Evolutionary conservation across 30 jellyfish, hydroid and myxozoan genomes (phyloP).

Genomic region (Cassiopea xamachana): DNA sequence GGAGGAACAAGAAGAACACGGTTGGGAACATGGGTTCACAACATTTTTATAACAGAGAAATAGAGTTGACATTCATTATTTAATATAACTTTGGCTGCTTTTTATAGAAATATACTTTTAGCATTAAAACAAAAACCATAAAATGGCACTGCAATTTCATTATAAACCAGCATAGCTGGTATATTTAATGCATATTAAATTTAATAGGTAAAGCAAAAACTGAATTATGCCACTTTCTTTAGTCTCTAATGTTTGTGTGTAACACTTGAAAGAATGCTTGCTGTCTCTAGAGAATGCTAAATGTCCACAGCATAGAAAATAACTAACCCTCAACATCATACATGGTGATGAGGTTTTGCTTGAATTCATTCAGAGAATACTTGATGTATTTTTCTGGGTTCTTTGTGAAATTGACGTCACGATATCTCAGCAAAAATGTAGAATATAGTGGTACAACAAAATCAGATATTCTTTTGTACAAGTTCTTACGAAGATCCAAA

Average conservation of each 20-base stretch:
- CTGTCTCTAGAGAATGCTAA: no score
- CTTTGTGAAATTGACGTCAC: conserved; percentile 94
- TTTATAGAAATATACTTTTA: no score
- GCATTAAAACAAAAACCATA: no score
- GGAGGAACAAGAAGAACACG: no score
- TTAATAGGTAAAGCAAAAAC: neutral
- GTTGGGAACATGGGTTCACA: no score
- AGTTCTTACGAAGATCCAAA: conserved; percentile 53
- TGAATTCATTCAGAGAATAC: conserved; percentile 82
- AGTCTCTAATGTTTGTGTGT: no score
- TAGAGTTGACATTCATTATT: no score
- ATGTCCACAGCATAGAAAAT: neutral
- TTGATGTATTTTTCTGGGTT: conserved; percentile 96
- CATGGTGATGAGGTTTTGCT: conserved; percentile 38
- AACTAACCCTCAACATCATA: conserved; percentile 28
- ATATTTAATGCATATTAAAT: neutral
- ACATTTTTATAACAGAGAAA: no score
- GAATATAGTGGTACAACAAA: conserved; percentile 78
- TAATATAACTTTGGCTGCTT: no score
- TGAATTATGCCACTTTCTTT: no score
- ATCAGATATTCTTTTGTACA: conserved; percentile 68
- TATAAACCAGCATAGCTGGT: neutral
- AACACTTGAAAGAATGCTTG: no score
- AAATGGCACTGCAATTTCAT: neutral
- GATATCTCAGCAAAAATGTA: conserved; percentile 86